Evolutionary conservation across 2,888 invertebrate genomes (phyloP), one percentile per base, ranked within the genome.

Genomic region (Oxycera nigricornis): DNA sequence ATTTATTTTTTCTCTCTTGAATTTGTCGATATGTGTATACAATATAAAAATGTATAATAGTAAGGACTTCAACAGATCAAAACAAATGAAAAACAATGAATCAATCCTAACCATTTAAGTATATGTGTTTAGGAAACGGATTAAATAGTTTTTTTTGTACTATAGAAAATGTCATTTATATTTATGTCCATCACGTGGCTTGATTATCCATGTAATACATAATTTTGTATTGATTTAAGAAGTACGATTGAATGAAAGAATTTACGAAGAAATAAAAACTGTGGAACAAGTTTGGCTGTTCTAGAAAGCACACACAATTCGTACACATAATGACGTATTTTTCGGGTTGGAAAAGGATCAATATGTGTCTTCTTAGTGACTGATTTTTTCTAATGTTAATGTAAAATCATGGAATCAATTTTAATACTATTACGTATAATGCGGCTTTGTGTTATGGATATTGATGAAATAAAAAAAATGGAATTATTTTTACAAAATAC

Each of bases 401-500:
- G 7, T 70, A 22, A n/a, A 70, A 55, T 67, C 24, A 24, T 61
- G 46, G 26, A 68, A 31, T 30, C 6, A 35, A 70, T 67, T 52
- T 70, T 52, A 31, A 31, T 52, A 28, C 31, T 20, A 39, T 62
- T 28, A 68, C 17, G 62, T 30, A 52, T 46, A 50, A 52, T 50
- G 35, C 22, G 31, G 52, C 52, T 55, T 70, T 70, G 68, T 68
- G 52, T 31, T 70, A 70, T 31, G 31, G 50, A 65, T 39, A 24
- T 24, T 65, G 41, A 20, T 39, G 65, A 65, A 50, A 31, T 14
- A 31, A 70, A 52, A 52, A 41, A 70, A 70, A 70, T 65, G 65
- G 20, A 65, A 65, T 46, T 20, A 70, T 70, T 70, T 70, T 70
- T 70, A 70, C 70, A 70, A 70, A 70, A 41, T 39, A 39, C 14